A percentile compares a stretch with the other conserved stretches of the same genome.
These are phyloP conservation scores for Drosophila gaucha DNA, from an alignment of 2,888 invertebrate genomes.

Conservation along the genomic window DNA sequence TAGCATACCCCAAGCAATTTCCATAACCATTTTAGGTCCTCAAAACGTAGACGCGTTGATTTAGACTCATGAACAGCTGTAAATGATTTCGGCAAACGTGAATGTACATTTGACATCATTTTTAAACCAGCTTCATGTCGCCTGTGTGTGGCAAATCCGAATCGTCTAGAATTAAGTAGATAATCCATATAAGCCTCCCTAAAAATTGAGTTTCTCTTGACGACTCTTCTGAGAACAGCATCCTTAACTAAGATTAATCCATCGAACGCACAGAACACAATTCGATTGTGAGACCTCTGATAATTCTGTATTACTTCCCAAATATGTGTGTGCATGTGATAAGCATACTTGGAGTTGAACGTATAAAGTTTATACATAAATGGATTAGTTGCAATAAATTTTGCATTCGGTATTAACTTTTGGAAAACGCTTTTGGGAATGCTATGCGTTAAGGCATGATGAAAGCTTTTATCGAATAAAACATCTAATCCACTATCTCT, in stretches of 20 bases:
- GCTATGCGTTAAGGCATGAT: accelerated
- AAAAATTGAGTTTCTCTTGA: constrained; percentile 23
- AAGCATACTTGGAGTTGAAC: constrained; percentile 16
- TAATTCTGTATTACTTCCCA: constrained; percentile 1
- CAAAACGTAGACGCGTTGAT: background rate
- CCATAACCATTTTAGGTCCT: constrained; percentile 22
- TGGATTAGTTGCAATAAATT: background rate
- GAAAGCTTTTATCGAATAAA: background rate
- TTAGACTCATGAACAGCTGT: background rate
- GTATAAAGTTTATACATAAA: background rate
- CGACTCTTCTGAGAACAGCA: accelerated
- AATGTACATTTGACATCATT: background rate
- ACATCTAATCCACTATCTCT: constrained; percentile 16
- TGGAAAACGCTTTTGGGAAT: background rate
- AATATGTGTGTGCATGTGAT: background rate
- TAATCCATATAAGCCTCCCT: constrained; percentile 8
- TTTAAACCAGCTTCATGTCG: background rate
- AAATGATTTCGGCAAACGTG: background rate
- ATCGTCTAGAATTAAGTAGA: background rate
- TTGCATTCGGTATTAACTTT: constrained; percentile 2
- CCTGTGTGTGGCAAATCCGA: constrained; percentile 14
- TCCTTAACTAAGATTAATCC: background rate
- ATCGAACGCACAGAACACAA: background rate
- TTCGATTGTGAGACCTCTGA: constrained; percentile 1
- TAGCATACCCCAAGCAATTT: constrained; percentile 1